Base-by-base conservation (phyloP, 2,113 vertebrate species). In the Notiomystis cincta region DNA sequence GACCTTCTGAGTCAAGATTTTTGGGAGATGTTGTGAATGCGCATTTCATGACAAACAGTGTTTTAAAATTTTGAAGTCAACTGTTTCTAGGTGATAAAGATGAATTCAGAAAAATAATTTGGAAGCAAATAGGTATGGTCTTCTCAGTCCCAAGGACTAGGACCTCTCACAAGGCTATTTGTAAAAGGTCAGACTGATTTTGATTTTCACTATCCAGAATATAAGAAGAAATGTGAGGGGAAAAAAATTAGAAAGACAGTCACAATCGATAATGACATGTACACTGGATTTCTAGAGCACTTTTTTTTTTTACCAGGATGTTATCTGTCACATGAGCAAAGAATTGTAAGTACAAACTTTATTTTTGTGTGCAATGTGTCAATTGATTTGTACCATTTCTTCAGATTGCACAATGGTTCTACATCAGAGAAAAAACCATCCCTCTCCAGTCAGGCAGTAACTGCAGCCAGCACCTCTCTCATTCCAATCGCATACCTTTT, bases 401-500 rank as follows among this genome's bases (percentile, higher is more conserved):
- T 89, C 47, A 75, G 69, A 57, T 79, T 71, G 48, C 69, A 89
- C 57, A 69, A 76, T 93, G 91, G 53, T 79, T 89, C 83, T 84
- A 13, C 82, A 65, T 90, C 77, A 94, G 91, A 89, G 65, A 78
- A 95, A 97, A 82, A 35, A 71, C 61, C 61, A 57, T 57, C 78
- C 54, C 56, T 65, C 75, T 76, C 57, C 31, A 87, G 61, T 19
- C 1, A 1, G 81, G 77, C 89, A 95, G 89, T 56, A 79, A 79
- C 25, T 23, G 70, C 93, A 91, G 84, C 81, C 91, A 91, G 73
- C 61, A 87, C 69, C 48, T 89, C 86, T 95, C 73, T 96, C 91
- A 64, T 82, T 96, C 89, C 48, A 79, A 67, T 94, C 28, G n/a
- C 91, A 95, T 94, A 89, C 69, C 69, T 57, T 94, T 94, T 84